These are phyloP conservation scores for Beaufortia kweichowensis DNA, from an alignment of 2,113 vertebrate genomes.

Conservation along the genomic window DNA sequence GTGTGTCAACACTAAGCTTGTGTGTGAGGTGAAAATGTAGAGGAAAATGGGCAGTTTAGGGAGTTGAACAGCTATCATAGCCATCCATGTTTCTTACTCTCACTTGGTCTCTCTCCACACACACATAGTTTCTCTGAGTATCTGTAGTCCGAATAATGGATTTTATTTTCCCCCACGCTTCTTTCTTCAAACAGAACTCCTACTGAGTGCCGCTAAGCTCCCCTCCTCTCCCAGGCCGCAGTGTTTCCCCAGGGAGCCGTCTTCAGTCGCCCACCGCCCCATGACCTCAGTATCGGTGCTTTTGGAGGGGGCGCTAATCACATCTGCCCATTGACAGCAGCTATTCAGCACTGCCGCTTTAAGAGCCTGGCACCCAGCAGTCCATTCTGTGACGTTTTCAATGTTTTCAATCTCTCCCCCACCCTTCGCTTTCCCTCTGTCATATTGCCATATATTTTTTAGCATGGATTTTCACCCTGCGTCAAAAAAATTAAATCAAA, in stretches of 20 bases:
- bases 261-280: slow-evolving; percentile 53
- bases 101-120: not conserved
- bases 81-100: not conserved
- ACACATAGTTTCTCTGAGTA: not conserved
- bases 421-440: slow-evolving; percentile 41
- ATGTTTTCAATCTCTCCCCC: slow-evolving; percentile 52
- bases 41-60: not conserved
- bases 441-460: slow-evolving; percentile 18
- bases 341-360: slow-evolving; percentile 47
- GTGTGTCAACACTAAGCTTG: slow-evolving; percentile 53
- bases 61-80: too few relatives aligned
- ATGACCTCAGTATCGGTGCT: slow-evolving; percentile 68
- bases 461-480: slow-evolving; percentile 10
- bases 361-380: slow-evolving; percentile 40
- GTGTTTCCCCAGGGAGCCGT: slow-evolving; percentile 52
- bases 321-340: slow-evolving; percentile 39
- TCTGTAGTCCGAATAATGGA: slow-evolving; percentile 45
- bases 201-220: slow-evolving; percentile 64
- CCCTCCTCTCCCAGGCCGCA: slow-evolving; percentile 33
- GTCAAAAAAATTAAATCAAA: not conserved
- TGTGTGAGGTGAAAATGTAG: slow-evolving; percentile 32
- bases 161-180: slow-evolving; percentile 28
- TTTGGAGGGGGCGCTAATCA: slow-evolving; percentile 45
- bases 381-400: slow-evolving; percentile 48
- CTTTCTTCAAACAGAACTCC: slow-evolving; percentile 50